Base-by-base conservation (phyloP, 2,888 invertebrate genomes). In the Cybosia mesomella region DNA sequence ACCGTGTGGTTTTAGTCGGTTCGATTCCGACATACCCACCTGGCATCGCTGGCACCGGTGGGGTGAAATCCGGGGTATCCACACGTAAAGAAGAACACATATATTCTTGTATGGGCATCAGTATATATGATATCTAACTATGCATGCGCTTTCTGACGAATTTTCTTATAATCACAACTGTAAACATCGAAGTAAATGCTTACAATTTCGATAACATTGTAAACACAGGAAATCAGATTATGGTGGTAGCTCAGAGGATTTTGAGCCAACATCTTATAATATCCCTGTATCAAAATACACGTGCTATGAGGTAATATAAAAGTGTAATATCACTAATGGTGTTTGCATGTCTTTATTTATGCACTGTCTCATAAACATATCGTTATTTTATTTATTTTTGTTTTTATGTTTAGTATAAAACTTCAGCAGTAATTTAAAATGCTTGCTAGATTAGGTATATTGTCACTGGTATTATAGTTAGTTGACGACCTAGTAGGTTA, bases 271-370 rank as follows among this genome's bases (percentile, higher is more conserved):
- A 72, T 69, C 70, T n/a, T n/a, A 66, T 89, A 87, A 89, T 81
- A 85, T 87, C 85, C 86, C 77, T 75, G 77, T 83, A 81, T 87
- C 86, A 86, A n/a, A 83, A 87, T 87, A 89, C 87, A 90, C 88
- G 87, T 89, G 87, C 83, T 83, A 87, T 87, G 85, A 86, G 76
- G 82, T 70, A 73, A 83, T 84, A 89, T 91, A 92, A 92, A 92
- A 91, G 77, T 87, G 88, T 91, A 92, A 93, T 93, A 93, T 88
- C 87, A 86, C 90, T 93, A 93, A 93, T 93, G 91, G 92, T 85
- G 81, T 92, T 93, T 87, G 87, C 91, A 89, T 93, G 93, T 92
- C 88, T 90, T 89, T 90, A 90, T 92, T 90, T 92, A 90, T 92
- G 91, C 85, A 85, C 83, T 85, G 75, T 86, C 88, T 90, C 89